Evolutionary conservation across 1,140 invertebrate genomes (phyloP), one percentile per base, ranked within the genome.

Genomic region (Drosophila sulfurigaster): DNA sequence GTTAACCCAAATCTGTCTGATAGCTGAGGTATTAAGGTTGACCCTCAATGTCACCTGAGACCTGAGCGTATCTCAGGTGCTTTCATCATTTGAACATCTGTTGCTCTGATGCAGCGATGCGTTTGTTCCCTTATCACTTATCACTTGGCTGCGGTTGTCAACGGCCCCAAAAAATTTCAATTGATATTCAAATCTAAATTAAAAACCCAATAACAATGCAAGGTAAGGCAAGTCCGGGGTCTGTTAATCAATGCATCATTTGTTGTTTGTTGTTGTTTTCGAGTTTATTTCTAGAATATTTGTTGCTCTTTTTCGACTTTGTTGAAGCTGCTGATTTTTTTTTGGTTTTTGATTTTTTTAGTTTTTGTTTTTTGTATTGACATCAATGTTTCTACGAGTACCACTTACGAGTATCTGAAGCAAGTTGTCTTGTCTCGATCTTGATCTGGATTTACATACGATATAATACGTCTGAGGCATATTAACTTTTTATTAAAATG

Each of bases 371-470:
- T 38, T 86, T 52, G 28, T 86, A 86, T 86, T 86, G 82, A 86
- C 82, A 86, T 87, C 82, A 87, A 86, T 86, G 57, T 82, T 86
- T 81, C 67, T 81, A 86, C 76, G 75, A 52, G 75, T 82, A 87
- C 82, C 71, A 76, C 65, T 76, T 79, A 72, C 62, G 32, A 45
- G 16, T 30, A 52, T 30, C 20, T 46, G 46, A 52, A 69, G 80
- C 79, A 71, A 77, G 57, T 75, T 63, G 52, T 49, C 13, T 63
- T 73, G 54, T 78, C 45, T 64, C 15, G 38, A 48, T 69, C 57
- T 69, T 63, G 69, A 75, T 63, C 77, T 77, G 58, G 59, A 68
- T 81, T 81, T 81, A 59, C 75, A 80, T 81, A 67, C 69, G 70
- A 77, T 73, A 68, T 79, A 68, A 63, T 68, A 65, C 35, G 65